Base-by-base conservation (phyloP, 2,113 vertebrate genomes). In the Brienomyrus brachyistius region DNA sequence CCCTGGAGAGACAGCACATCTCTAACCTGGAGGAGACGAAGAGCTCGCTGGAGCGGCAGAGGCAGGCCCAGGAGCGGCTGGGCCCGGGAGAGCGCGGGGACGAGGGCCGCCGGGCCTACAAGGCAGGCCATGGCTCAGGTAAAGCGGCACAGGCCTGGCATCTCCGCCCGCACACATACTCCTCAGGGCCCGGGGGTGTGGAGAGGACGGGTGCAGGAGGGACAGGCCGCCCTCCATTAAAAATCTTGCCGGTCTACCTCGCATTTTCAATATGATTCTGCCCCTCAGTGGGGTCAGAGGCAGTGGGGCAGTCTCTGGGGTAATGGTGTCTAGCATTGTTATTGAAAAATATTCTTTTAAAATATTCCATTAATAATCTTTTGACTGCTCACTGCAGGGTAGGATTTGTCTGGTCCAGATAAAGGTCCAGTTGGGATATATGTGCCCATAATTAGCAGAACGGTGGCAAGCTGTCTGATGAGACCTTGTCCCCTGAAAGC, bases 1-100 rank as follows among this genome's bases (percentile, higher is more conserved):
- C 98, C 94, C 96, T 99, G 94, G 98, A 99, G 95, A 97, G 97
- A 93, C 97, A 97, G 91, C 96, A 97, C 54, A 94, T 97, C 90
- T 92, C 95, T 91, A 96, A 90, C 94, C 45, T 96, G 91, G 97
- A 99, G 89, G 98, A 99, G 91, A 95, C 96, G 94, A 98, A 97
- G 95, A 97, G 94, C 95, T 97, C 97, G 59, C 91, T 97, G 92
- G 98, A 99, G 92, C 95, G 96, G 90, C 97, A 97, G 93, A 97
- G 90, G 97, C 93, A 96, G 40, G 89, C 15, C 52, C 89, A 84
- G 80, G 89, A 89, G 89, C 89, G 89, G 23, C 89, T 89, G 51
- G 89, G 89, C 5, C 45, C 89, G 91, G 92, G 96, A 95, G 97
- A 99, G 87, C 96, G 97, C 86, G 95, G 96, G 83, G 97, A 99